Evolutionary conservation across 1,140 invertebrate genomes (phyloP).

Genomic region (Sipha flava): DNA sequence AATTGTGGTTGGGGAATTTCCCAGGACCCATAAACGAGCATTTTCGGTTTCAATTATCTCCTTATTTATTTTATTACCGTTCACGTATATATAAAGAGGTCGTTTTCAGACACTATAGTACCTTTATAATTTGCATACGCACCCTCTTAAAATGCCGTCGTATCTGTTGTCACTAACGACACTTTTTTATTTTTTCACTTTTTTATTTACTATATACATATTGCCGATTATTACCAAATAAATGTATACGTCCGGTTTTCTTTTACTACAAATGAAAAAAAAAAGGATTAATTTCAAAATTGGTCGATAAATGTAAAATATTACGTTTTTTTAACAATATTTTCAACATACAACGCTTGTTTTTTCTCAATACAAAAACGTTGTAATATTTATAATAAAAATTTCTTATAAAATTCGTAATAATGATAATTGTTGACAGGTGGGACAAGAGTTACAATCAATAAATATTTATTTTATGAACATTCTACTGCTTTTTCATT

Average conservation of each 20-base stretch:
- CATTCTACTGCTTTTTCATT: too few relatives aligned
- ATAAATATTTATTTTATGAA: too few relatives aligned
- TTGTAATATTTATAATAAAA: too few relatives aligned
- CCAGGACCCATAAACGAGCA: conserved; percentile 27
- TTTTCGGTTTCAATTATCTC: conserved; percentile 33
- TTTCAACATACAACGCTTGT: too few relatives aligned
- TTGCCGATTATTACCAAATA: neutral
- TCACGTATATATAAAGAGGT: conserved; percentile 28
- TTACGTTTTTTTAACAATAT: too few relatives aligned
- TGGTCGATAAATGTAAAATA: too few relatives aligned
- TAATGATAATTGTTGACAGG: too few relatives aligned
- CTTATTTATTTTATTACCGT: conserved; percentile 32
- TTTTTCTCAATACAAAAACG: too few relatives aligned
- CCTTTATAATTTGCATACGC: conserved; percentile 32
- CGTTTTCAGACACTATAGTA: conserved; percentile 28
- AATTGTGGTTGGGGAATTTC: conserved; percentile 27
- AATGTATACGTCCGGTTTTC: neutral
- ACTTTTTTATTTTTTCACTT: neutral
- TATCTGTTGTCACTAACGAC: conserved; percentile 7
- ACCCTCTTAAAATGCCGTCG: conserved; percentile 23
- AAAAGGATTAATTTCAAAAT: too few relatives aligned
- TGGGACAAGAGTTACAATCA: too few relatives aligned
- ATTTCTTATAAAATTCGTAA: too few relatives aligned
- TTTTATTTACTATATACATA: neutral
- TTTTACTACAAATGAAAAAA: too few relatives aligned